Percentiles rank a stretch among this genome's conserved stretches.
These are phyloP conservation scores for Camponotus pennsylvanicus DNA, from an alignment of 1,140 invertebrate species.

Conservation along the genomic window DNA sequence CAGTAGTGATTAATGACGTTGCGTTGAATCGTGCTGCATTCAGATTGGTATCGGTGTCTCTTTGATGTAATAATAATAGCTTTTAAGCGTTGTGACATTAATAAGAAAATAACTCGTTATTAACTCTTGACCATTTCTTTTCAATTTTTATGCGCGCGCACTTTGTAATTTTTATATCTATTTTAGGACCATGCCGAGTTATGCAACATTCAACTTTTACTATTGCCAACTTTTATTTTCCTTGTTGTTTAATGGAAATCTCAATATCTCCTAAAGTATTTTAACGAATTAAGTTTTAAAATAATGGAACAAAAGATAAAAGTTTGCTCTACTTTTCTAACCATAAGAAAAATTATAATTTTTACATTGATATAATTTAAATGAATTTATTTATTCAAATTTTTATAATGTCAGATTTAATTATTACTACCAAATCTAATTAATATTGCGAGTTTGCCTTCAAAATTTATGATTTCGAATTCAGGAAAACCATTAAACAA, in stretches of 20 bases:
- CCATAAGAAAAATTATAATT: background rate
- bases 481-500: background rate
- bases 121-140: background rate
- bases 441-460: background rate
- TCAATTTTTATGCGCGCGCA: background rate
- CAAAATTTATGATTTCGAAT: background rate
- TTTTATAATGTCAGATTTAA: background rate
- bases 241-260: background rate
- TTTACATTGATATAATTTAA: background rate
- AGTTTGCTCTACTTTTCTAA: background rate
- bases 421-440: background rate
- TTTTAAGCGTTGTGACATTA: background rate
- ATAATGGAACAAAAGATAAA: background rate
- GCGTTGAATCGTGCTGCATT: slow-evolving; percentile 26
- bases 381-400: background rate
- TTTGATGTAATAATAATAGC: slow-evolving; percentile 43
- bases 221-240: background rate
- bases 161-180: background rate
- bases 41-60: slow-evolving; percentile 24
- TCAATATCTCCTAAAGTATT: background rate
- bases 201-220: background rate
- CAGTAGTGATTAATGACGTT: slow-evolving; percentile 17
- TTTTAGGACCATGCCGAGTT: background rate
- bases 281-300: background rate
- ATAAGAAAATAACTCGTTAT: slow-evolving; percentile 21